Evolutionary conservation across 2,888 invertebrate species (phyloP).

Genomic region (Crepidodera aurea): DNA sequence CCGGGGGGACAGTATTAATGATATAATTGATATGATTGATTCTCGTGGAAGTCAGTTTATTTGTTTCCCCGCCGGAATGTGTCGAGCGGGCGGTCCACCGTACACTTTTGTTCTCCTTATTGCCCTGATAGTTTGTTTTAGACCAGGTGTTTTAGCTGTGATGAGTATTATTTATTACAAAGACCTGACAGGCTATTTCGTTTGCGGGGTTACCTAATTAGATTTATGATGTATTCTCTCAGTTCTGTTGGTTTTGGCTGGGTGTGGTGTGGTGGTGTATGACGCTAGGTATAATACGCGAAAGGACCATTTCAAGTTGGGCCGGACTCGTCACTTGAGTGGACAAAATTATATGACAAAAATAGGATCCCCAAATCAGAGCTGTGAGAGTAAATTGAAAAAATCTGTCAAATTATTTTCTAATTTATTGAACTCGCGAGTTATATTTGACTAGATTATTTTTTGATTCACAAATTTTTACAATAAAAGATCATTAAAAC

Average conservation of each 20-base stretch:
- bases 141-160: slow-evolving; percentile 53
- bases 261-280: slow-evolving; percentile 30
- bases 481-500: too few species aligned
- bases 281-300: not conserved
- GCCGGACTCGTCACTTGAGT: too few species aligned
- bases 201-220: slow-evolving; percentile 57
- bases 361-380: too few species aligned
- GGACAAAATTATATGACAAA: too few species aligned
- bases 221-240: slow-evolving; percentile 58
- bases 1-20: slow-evolving; percentile 45
- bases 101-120: slow-evolving; percentile 29
- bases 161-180: slow-evolving; percentile 55
- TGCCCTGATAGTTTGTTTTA: slow-evolving; percentile 39
- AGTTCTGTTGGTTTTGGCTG: slow-evolving; percentile 54
- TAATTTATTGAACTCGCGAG: too few species aligned
- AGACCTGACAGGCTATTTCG: slow-evolving; percentile 58
- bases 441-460: too few species aligned
- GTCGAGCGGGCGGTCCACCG: slow-evolving; percentile 25
- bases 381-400: too few species aligned
- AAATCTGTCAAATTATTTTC: too few species aligned
- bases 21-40: slow-evolving; percentile 46
- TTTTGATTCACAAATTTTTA: too few species aligned
- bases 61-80: slow-evolving; percentile 35
- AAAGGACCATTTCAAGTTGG: not conserved
- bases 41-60: slow-evolving; percentile 38